These are phyloP conservation scores for Temnopleurus reevesii DNA, from an alignment of 53 echinoderm and acorn worm genomes.

Conservation along the genomic window DNA sequence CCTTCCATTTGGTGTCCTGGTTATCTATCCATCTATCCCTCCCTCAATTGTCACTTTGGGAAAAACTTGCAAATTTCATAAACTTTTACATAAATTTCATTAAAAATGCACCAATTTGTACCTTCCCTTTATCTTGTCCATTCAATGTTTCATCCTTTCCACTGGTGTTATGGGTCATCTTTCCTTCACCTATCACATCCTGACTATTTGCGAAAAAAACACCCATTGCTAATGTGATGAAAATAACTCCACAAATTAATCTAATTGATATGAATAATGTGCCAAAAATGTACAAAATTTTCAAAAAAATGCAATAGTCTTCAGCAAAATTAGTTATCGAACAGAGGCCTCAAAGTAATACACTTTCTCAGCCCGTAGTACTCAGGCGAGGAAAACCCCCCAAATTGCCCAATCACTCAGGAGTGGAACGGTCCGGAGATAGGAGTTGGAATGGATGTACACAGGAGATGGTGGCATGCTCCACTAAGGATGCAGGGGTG, in stretches of 20 bases:
- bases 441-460: constrained; percentile 14
- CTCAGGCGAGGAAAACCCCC: neutral
- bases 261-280: no score
- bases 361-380: constrained; percentile 50
- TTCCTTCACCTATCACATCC: no score
- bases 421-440: constrained; percentile 34
- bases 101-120: neutral
- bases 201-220: no score
- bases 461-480: neutral
- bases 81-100: neutral
- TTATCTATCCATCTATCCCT: neutral
- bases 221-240: no score
- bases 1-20: constrained; percentile 8
- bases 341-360: constrained; percentile 38
- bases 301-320: constrained; percentile 45
- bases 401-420: constrained; percentile 7
- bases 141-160: no score
- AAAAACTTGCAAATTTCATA: neutral
- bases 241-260: no score
- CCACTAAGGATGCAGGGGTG: constrained; percentile 27
- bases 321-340: constrained; percentile 46
- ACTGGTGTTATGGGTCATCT: no score
- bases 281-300: no score
- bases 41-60: neutral
- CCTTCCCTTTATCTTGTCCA: no score